Conservation (phyloP, 2,888 invertebrate species). For the Euproctis similis region DNA sequence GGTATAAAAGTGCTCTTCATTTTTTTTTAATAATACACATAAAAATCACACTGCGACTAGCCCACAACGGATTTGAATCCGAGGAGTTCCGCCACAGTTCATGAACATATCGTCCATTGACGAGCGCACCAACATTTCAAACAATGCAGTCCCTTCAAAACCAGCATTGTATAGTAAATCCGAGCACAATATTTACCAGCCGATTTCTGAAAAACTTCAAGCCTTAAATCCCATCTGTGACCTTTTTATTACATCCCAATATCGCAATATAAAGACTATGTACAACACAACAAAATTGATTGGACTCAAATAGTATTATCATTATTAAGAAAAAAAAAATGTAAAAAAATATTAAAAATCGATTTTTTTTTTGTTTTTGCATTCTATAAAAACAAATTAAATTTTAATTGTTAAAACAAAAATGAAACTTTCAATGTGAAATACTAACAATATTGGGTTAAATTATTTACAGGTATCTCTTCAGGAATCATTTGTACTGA, state of each 20-base stretch:
- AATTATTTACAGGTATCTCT: too few relatives aligned
- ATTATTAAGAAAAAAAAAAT: too few relatives aligned
- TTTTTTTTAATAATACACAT: too few relatives aligned
- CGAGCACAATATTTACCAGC: constrained; percentile 19
- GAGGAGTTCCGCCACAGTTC: constrained; percentile 44
- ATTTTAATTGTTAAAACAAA: too few relatives aligned
- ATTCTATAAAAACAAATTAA: too few relatives aligned
- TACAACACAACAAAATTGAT: constrained; percentile 18
- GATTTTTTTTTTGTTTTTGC: too few relatives aligned
- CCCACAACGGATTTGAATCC: constrained; percentile 34
- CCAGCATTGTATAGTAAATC: constrained; percentile 20
- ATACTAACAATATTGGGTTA: too few relatives aligned
- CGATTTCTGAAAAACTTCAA: constrained; percentile 14
- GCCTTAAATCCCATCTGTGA: constrained; percentile 11
- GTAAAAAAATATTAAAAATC: too few relatives aligned
- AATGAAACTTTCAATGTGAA: too few relatives aligned
- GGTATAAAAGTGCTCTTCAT: constrained; percentile 26
- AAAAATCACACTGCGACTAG: constrained; percentile 41
- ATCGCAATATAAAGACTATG: constrained; percentile 12
- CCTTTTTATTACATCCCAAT: constrained; percentile 11
- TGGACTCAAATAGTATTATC: too few relatives aligned
- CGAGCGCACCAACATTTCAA: constrained; percentile 11
- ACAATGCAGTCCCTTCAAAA: constrained; percentile 17
- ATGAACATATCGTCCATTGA: constrained; percentile 11
- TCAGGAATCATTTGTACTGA: too few relatives aligned